Conservation (phyloP, 2,113 vertebrate species). For the Puntigrus tetrazona region DNA sequence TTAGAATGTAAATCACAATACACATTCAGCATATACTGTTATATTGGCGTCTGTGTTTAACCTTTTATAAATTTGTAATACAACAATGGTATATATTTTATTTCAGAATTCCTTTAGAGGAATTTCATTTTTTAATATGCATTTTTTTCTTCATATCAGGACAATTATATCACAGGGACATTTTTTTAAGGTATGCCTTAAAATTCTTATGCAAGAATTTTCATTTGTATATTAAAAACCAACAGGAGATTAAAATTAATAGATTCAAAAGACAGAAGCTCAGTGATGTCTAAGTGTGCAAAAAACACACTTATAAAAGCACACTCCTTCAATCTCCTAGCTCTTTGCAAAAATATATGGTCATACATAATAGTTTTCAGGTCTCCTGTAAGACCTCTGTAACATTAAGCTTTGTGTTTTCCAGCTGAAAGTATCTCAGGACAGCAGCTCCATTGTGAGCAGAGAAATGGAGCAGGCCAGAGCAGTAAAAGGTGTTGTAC, state of each 20-base stretch:
- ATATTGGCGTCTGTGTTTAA: no score
- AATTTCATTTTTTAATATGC: neutral
- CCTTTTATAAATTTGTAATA: no score
- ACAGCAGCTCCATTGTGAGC: neutral
- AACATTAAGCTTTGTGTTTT: constrained; percentile 23
- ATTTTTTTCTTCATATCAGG: neutral
- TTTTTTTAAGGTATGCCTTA: neutral
- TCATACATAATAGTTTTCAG: constrained; percentile 25
- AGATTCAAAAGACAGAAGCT: neutral
- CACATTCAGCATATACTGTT: no score
- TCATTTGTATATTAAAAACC: neutral
- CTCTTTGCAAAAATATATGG: neutral
- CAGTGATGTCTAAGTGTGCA: neutral
- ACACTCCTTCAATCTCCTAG: neutral
- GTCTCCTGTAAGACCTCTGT: neutral
- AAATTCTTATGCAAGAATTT: neutral
- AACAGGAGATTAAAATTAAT: neutral
- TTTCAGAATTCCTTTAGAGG: neutral
- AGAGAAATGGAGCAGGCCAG: constrained; percentile 2
- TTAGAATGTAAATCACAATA: no score
- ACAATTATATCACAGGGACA: neutral
- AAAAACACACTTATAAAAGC: neutral
- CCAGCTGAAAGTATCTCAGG: neutral
- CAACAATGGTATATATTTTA: no score
- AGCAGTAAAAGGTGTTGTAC: neutral